Evolutionary conservation across 2,797 vertebrate genomes (phyloP), one percentile per base, ranked within the genome.

Genomic region (Anisognathus igniventris): DNA sequence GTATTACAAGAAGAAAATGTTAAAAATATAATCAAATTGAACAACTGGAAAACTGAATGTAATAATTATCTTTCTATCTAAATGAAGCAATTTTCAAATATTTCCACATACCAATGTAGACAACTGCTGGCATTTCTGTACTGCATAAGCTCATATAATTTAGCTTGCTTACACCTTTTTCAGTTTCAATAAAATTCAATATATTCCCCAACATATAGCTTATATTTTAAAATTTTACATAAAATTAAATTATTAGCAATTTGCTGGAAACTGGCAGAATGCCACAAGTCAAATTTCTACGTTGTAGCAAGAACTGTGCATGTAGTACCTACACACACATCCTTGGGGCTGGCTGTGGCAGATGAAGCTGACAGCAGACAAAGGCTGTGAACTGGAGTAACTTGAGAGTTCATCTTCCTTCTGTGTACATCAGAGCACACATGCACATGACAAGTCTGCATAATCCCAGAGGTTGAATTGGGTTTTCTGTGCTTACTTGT

Each of bases 21-120:
- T 80, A 78, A 86, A 83, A 83, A 86, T 61, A 71, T 2, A 91
- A 31, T 33, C 21, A 78, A 86, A 60, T 5, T 33, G 12, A 90
- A 45, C 31, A 73, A 54, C 1, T 4, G 37, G 40, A 77, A 90
- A 91, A 50, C 2, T 7, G 18, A 81, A 62, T 1, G 12, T 19
- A 74, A 25, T n/a, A 48, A 35, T 40, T 85, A 54, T 27, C 77
- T 81, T 80, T 68, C 39, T 71, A 88, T 45, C 24, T 60, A 80
- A 72, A 80, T 5, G 2, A 45, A 80, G 10, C 15, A 60, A 18
- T 84, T 86, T 88, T 84, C 35, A 88, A 75, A 45, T 45, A 75
- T 8, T 62, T 66, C 10, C 45, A 86, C n/a, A 45, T 27, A 47
- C 19, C 44, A 72, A 37, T 31, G 44, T 21, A 79, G 31, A 22